Evolutionary conservation across 2,113 vertebrate species (phyloP).

Genomic region (Mirza zaza): DNA sequence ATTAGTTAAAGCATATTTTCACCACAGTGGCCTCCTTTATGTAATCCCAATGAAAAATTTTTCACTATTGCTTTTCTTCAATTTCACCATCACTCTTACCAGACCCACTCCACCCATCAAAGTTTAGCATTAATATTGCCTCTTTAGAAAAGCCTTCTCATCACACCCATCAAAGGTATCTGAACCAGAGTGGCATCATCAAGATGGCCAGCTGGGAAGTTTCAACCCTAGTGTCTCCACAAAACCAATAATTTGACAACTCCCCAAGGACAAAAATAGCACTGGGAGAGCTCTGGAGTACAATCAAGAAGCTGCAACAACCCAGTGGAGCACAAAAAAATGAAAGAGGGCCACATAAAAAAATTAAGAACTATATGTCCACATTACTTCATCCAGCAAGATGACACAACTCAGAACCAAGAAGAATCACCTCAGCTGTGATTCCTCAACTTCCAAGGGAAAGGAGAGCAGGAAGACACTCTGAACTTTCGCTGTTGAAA

Average conservation of each 20-base stretch:
- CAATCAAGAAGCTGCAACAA: neutral
- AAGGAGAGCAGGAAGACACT: neutral
- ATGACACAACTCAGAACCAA: neutral
- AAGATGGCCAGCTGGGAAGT: neutral
- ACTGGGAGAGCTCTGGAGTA: neutral
- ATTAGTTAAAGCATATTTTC: neutral
- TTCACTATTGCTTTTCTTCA: neutral
- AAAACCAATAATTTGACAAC: neutral
- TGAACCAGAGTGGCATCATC: neutral
- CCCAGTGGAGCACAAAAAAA: neutral
- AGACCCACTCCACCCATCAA: neutral
- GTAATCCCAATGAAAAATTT: neutral
- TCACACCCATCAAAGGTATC: neutral
- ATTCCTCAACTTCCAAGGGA: neutral
- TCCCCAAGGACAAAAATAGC: neutral
- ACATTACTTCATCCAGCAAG: neutral
- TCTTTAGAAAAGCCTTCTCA: neutral
- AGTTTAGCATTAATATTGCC: neutral
- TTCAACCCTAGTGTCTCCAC: too few relatives aligned
- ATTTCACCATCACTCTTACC: neutral
- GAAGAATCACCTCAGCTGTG: neutral
- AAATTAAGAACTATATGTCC: neutral
- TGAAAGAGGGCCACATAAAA: neutral
- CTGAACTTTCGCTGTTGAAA: neutral
- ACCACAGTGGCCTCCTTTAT: neutral